These are phyloP conservation scores for Phalacrocorax pelagicus DNA, from an alignment of 2,113 vertebrate genomes.

Conservation along the genomic window DNA sequence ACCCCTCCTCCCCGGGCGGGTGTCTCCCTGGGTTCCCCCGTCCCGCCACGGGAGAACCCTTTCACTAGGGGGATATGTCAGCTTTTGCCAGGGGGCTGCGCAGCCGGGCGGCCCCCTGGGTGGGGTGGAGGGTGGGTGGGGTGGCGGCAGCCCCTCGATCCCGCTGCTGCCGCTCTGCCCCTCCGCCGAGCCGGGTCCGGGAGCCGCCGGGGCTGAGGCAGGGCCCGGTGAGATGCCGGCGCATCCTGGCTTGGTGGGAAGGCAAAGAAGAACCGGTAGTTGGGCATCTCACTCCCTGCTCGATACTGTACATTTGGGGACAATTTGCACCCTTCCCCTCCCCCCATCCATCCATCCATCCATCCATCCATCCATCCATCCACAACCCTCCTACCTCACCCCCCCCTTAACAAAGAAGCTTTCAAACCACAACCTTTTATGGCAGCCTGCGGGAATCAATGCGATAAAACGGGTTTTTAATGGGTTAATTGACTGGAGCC, in stretches of 20 bases:
- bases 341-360: not conserved
- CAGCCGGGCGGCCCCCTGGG: not conserved
- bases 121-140: too few relatives aligned
- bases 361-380: not conserved
- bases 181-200: not conserved
- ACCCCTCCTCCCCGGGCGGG: not conserved
- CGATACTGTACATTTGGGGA: not conserved
- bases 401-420: constrained; percentile 41
- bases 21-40: too few relatives aligned
- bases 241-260: not conserved
- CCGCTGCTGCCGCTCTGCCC: not conserved
- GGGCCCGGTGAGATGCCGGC: not conserved
- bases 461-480: constrained; percentile 71
- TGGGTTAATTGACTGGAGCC: constrained; percentile 76
- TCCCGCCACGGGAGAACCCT: not conserved
- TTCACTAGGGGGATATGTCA: not conserved
- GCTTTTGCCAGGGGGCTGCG: not conserved
- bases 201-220: not conserved
- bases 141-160: not conserved
- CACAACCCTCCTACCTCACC: too few relatives aligned
- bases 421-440: constrained; percentile 19
- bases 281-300: not conserved
- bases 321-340: not conserved
- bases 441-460: constrained; percentile 60
- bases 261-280: not conserved